phyloP scores from a whole-genome alignment of 2,888 invertebrate genomes.

The Gerosis bhagava region DNA sequence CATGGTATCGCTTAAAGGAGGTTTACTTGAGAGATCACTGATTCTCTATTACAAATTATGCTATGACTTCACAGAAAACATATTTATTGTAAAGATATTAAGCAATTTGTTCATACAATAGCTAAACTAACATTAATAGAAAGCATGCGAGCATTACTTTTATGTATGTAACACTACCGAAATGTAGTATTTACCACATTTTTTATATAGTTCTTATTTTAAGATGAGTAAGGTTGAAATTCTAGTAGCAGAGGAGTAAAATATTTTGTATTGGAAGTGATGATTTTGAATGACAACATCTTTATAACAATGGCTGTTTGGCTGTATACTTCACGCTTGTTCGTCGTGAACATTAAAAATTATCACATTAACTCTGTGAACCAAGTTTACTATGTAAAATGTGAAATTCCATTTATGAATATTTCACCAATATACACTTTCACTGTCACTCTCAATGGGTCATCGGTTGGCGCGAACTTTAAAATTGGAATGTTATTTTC shows the following conservation, averaged over 20 bases:
- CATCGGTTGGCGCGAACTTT: conserved; percentile 19
- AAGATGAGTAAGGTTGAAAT: conserved; percentile 20
- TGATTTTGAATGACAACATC: conserved; percentile 54
- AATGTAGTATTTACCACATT: conserved; percentile 32
- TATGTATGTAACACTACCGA: conserved; percentile 29
- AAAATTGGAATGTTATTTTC: conserved; percentile 18
- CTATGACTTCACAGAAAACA: background rate
- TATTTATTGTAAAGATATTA: conserved; percentile 6
- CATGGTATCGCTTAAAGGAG: no score
- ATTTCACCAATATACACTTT: conserved; percentile 48
- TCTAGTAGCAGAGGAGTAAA: conserved; percentile 5
- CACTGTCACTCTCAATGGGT: conserved; percentile 58
- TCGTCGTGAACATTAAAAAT: conserved; percentile 49
- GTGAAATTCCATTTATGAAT: conserved; percentile 49
- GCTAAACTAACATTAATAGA: conserved; percentile 40
- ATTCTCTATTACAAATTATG: no score
- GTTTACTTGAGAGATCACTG: no score
- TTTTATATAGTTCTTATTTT: conserved; percentile 20
- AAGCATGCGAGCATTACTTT: conserved; percentile 42
- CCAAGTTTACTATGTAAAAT: conserved; percentile 47
- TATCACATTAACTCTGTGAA: conserved; percentile 67
- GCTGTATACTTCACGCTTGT: conserved; percentile 55
- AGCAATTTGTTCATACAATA: conserved; percentile 27
- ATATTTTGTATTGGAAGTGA: conserved; percentile 13
- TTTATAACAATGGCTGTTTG: conserved; percentile 47